phyloP scores from a whole-genome alignment of 64 coral and sea anemone species.

The Montipora capricornis region DNA sequence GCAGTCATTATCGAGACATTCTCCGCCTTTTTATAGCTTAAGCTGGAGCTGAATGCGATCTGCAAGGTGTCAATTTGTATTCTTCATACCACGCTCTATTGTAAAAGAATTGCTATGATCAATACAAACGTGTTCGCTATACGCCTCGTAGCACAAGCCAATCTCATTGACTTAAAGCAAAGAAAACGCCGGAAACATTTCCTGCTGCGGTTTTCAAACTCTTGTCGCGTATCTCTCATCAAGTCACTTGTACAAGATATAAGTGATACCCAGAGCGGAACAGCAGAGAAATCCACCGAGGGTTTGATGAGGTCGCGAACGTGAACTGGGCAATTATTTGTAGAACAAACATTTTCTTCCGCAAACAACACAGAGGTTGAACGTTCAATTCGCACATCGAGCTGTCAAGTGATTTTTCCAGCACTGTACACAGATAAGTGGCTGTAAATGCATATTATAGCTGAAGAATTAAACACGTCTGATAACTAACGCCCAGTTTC shows the following conservation, averaged over 20 bases:
- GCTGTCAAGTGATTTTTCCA: constrained; percentile 47
- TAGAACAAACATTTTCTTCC: not conserved
- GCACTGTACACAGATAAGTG: constrained; percentile 32
- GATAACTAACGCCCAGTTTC: not conserved
- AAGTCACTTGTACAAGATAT: not conserved
- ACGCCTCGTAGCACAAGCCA: constrained; percentile 41
- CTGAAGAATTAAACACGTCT: not conserved
- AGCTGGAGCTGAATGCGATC: constrained; percentile 7
- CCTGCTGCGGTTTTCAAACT: constrained; percentile 26
- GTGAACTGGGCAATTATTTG: not conserved
- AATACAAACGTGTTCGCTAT: not conserved
- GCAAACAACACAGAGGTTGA: constrained; percentile 18
- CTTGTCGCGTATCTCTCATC: not conserved
- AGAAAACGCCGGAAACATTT: constrained; percentile 1
- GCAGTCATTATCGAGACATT: constrained; percentile 17
- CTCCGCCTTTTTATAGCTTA: constrained; percentile 30
- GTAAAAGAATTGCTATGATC: constrained; percentile 22
- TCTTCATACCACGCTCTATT: not conserved
- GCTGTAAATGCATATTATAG: constrained; percentile 38
- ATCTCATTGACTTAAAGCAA: constrained; percentile 32
- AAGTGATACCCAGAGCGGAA: not conserved
- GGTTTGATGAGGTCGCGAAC: not conserved
- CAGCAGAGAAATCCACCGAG: no score
- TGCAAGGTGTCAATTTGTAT: constrained; percentile 35
- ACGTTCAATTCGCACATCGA: constrained; percentile 42